phyloP scores from a whole-genome alignment of 1,140 invertebrate genomes.

The Piezodorus guildinii region DNA sequence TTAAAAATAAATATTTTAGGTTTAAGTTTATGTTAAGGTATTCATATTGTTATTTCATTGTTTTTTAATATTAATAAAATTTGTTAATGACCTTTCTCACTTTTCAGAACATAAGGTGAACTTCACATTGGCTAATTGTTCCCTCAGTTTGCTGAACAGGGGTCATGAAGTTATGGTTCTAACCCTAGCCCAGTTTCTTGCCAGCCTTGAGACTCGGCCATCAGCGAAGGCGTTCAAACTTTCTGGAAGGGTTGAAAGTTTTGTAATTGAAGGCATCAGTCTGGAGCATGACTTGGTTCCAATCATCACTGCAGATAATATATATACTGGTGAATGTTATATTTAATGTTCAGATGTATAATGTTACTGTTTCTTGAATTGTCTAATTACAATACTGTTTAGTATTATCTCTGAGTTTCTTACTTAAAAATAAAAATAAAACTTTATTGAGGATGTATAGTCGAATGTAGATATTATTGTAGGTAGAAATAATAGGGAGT shows the following conservation, averaged over 20 bases:
- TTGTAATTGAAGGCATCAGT: constrained; percentile 63
- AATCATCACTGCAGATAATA: constrained; percentile 54
- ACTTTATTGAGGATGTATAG: too few relatives aligned
- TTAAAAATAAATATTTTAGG: neutral
- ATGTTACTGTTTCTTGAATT: too few relatives aligned
- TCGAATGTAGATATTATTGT: too few relatives aligned
- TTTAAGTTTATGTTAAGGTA: too few relatives aligned
- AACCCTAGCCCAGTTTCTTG: constrained; percentile 59
- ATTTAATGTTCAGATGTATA: too few relatives aligned
- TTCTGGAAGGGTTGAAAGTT: constrained; percentile 60
- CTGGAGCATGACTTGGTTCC: constrained; percentile 61
- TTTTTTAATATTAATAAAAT: neutral
- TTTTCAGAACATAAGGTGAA: constrained; percentile 62
- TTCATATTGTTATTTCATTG: too few relatives aligned
- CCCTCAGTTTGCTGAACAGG: constrained; percentile 53
- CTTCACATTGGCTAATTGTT: constrained; percentile 62
- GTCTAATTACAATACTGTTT: too few relatives aligned
- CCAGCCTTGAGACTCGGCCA: constrained; percentile 59
- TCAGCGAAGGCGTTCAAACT: constrained; percentile 56
- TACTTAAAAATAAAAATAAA: too few relatives aligned
- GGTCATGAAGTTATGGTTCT: constrained; percentile 59
- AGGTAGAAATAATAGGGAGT: too few relatives aligned
- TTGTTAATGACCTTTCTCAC: neutral
- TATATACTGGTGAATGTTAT: constrained; percentile 44
- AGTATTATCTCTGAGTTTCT: too few relatives aligned